Evolutionary conservation across 2,113 vertebrate genomes (phyloP), one percentile per base, ranked within the genome.

Genomic region (Mohoua ochrocephala): DNA sequence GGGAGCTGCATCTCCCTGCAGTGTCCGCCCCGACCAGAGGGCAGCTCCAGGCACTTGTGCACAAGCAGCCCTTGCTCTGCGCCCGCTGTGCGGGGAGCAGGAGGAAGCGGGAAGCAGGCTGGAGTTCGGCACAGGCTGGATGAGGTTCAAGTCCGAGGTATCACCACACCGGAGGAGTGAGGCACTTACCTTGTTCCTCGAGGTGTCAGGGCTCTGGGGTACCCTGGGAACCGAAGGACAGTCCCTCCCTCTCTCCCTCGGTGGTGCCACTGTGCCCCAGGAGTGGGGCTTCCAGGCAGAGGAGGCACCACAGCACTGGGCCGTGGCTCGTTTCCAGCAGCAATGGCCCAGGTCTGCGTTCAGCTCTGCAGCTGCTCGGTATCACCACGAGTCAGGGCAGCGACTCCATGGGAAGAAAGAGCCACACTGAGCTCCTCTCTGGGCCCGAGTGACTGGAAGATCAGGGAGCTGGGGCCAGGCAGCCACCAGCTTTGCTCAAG

Each of bases 61-160:
- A 1, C 21, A 30, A 4, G 50, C 74, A 39, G 74, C 50, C 17
- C 47, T 12, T 12, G 53, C 87, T 23, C 14, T 0, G 6, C 41
- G 53, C 68, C 9, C 5, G 0, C 47, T 10, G 1, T 1, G 2
- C 0, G 0, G 30, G 26, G 31, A 35, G 73, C 33, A 16, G 68
- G 15, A 71, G n/a, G 24, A 30, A 33, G 31, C 24, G 13, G 60
- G 45, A 9, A n/a, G 28, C 18, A 2, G 41, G 12, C 21, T 20
- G 47, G 39, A 57, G 24, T 10, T 76, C 10, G 24, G 77, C 63
- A 4, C 42, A 4, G 45, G 20, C 18, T 12, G 84, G 17, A 11
- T 10, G 37, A 52, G 44, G 31, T 17, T 42, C 73, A 44, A 8
- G 21, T 22, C 37, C 5, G 37, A 37, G 69, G 21, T 14, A 6